Evolutionary conservation across 1,140 invertebrate species (phyloP), one percentile per base, ranked within the genome.

Genomic region (Eurosta solidaginis): DNA sequence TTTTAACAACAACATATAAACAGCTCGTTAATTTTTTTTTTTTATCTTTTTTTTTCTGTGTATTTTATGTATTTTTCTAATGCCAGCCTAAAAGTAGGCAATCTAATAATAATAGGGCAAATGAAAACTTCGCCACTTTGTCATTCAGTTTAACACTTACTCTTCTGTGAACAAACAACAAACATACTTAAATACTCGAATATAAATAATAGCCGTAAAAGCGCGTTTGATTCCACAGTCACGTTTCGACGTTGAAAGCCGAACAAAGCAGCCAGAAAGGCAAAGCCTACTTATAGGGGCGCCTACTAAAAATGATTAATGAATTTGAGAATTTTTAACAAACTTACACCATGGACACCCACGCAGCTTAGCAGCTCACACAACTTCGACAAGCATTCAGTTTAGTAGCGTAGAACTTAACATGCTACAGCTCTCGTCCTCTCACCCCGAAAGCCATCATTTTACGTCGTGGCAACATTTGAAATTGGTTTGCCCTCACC

Each of bases 271-370:
- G 59, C 59, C 33, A 68, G 40, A 68, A 42, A 68, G 59, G 77
- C 78, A 82, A 82, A 81, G 84, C 84, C 84, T 85, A 85, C 84
- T 85, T 85, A 84, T 83, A 84, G 82, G 80, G 76, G 80, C 81
- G n/a, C n/a, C n/a, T 83, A 83, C 84, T 85, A 81, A 84, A 85
- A 85, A 85, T 85, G 84, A 85, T 85, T 85, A 85, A 85, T 85
- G 84, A 80, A 77, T 68, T 81, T 79, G 83, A 82, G 81, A 75
- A 75, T 50, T 45, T 50, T 75, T 33, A 50, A 7, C 74, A 75
- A 75, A 75, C 74, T 75, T 47, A 49, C 74, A 25, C 22, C 42
- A 40, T 14, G 22, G 1, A 20, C n/a, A 68, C 33, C 59, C 59
- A 40, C 59, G n/a, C n/a, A n/a, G n/a, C n/a, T n/a, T n/a, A n/a